A percentile compares a stretch with the other conserved stretches of the same genome.
Evolutionary conservation across 1,140 invertebrate genomes (phyloP).

Genomic region (Heliconius nattereri): DNA sequence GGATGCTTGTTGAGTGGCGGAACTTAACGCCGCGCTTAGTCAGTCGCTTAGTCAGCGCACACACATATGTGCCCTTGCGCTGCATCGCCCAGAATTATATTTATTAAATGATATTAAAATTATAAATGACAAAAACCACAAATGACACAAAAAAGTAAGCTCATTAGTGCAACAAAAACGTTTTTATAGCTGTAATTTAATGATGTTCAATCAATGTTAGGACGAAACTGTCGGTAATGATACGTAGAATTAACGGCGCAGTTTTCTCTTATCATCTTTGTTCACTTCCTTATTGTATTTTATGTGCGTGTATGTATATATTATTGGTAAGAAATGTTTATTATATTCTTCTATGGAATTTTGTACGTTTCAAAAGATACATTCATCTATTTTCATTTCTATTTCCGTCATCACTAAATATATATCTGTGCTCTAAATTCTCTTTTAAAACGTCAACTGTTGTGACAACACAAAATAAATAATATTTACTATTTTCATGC

Average conservation of each 20-base stretch:
- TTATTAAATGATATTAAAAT: not conserved
- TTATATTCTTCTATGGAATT: conserved; percentile 16
- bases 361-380: not conserved
- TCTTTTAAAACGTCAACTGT: not conserved
- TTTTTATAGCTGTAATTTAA: conserved; percentile 28
- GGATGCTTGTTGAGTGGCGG: no score
- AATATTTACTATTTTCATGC: no score
- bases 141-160: not conserved
- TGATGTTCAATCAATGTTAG: conserved; percentile 34
- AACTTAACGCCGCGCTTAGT: no score
- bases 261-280: conserved; percentile 38
- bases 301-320: conserved; percentile 17
- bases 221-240: conserved; percentile 27
- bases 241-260: conserved; percentile 31
- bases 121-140: not conserved
- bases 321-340: conserved; percentile 13
- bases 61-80: no score
- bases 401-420: not conserved
- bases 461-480: no score
- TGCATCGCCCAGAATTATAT: no score
- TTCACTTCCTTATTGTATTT: conserved; percentile 23
- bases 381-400: not conserved
- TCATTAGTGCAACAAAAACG: conserved; percentile 8
- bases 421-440: not conserved
- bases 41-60: no score